These are phyloP conservation scores for Etheostoma spectabile DNA, from an alignment of 2,113 vertebrate species.

Conservation along the genomic window DNA sequence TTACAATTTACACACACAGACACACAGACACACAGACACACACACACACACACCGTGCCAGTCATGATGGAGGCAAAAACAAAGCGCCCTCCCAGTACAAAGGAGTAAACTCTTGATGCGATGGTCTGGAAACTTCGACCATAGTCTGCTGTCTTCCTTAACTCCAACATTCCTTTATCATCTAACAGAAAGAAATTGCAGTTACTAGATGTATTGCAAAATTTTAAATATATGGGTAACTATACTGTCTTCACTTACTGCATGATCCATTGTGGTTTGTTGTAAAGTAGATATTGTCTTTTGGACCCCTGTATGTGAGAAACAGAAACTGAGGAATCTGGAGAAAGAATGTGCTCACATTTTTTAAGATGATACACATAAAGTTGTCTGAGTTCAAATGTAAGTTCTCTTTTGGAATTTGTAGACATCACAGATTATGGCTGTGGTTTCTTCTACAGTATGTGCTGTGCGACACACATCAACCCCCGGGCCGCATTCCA, in stretches of 20 bases:
- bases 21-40: neutral
- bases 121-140: conserved; percentile 88
- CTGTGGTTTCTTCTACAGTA: conserved; percentile 29
- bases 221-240: neutral
- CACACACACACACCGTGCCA: conserved; percentile 82
- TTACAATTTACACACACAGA: conserved; percentile 13
- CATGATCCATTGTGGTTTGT: conserved; percentile 89
- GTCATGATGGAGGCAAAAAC: conserved; percentile 95
- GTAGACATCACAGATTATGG: conserved; percentile 49
- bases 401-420: conserved; percentile 52
- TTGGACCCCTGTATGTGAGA: conserved; percentile 83
- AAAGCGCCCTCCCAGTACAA: conserved; percentile 92
- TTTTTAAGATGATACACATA: conserved; percentile 11
- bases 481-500: conserved; percentile 24
- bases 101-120: conserved; percentile 91
- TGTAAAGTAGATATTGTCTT: conserved; percentile 88
- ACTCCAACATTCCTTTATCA: conserved; percentile 87
- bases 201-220: neutral
- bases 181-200: conserved; percentile 72
- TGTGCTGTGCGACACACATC: conserved; percentile 31
- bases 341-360: conserved; percentile 1
- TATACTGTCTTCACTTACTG: conserved; percentile 85
- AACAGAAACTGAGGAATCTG: conserved; percentile 38
- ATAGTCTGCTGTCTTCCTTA: conserved; percentile 89
- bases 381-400: conserved; percentile 36